Percentiles rank a stretch among this genome's conserved stretches.
phyloP scores from a whole-genome alignment of 2,113 vertebrate genomes.

The Eclectus roratus region DNA sequence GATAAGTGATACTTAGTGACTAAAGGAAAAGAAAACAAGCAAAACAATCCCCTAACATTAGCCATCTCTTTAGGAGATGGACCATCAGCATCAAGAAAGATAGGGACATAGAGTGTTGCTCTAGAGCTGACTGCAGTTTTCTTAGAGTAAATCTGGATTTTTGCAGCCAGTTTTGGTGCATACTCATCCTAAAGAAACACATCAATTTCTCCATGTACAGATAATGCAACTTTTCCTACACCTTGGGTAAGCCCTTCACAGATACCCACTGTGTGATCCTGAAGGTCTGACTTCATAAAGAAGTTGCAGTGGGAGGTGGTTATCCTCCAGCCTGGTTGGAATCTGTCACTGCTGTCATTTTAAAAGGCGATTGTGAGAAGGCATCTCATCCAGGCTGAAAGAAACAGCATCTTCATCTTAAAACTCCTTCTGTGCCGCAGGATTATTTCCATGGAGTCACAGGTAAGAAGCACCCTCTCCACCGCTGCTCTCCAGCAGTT shows the following conservation, averaged over 20 bases:
- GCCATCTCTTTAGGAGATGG: neutral
- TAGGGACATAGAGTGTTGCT: fast-evolving
- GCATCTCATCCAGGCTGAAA: neutral
- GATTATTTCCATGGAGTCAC: neutral
- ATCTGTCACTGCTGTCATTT: neutral
- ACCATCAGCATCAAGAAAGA: neutral
- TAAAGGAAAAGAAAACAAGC: neutral
- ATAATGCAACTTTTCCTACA: neutral
- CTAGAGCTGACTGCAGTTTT: neutral
- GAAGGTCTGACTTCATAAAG: neutral
- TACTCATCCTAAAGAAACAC: neutral
- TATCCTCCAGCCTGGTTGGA: neutral
- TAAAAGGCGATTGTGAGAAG: neutral
- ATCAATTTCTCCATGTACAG: neutral
- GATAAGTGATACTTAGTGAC: neutral
- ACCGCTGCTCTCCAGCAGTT: neutral
- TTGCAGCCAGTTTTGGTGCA: neutral
- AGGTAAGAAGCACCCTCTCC: neutral
- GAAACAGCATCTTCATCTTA: neutral
- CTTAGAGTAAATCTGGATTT: neutral
- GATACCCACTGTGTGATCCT: neutral
- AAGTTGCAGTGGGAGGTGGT: neutral
- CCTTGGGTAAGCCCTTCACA: neutral
- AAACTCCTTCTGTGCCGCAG: neutral
- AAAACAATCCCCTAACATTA: neutral